Evolutionary conservation across 2,888 invertebrate species (phyloP).

Genomic region (Spialia ferax): DNA sequence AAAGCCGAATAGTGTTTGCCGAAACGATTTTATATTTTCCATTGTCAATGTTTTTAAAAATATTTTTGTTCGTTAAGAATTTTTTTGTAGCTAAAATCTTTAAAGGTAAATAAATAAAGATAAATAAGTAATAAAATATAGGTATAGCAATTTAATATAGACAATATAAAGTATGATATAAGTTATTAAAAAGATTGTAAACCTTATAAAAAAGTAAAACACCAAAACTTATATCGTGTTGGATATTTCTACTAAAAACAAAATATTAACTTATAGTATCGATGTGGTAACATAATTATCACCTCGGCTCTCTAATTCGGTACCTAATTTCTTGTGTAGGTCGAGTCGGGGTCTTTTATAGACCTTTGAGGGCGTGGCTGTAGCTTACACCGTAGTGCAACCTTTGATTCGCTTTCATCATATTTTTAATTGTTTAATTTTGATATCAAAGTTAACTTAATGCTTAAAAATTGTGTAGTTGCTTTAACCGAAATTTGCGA

Average conservation of each 20-base stretch:
- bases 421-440: not conserved
- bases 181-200: no score
- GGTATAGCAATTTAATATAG: no score
- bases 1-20: no score
- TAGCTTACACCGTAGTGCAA: constrained; percentile 60
- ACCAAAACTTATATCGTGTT: not conserved
- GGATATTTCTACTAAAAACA: constrained; percentile 50
- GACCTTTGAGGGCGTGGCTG: constrained; percentile 57
- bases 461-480: not conserved
- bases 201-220: no score
- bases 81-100: no score
- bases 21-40: no score
- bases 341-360: constrained; percentile 75
- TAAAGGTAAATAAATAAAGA: no score
- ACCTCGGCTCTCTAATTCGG: constrained; percentile 81
- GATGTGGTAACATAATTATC: constrained; percentile 83
- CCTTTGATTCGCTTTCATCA: not conserved
- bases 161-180: no score
- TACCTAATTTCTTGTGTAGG: constrained; percentile 84
- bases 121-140: no score
- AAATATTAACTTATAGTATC: constrained; percentile 79
- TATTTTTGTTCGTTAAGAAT: no score
- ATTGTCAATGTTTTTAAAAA: no score
- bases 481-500: not conserved
- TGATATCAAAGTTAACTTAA: not conserved